Percentiles rank a stretch among this genome's conserved stretches.
Evolutionary conservation across 1,140 invertebrate genomes (phyloP).

Genomic region (Lucilia cuprina): DNA sequence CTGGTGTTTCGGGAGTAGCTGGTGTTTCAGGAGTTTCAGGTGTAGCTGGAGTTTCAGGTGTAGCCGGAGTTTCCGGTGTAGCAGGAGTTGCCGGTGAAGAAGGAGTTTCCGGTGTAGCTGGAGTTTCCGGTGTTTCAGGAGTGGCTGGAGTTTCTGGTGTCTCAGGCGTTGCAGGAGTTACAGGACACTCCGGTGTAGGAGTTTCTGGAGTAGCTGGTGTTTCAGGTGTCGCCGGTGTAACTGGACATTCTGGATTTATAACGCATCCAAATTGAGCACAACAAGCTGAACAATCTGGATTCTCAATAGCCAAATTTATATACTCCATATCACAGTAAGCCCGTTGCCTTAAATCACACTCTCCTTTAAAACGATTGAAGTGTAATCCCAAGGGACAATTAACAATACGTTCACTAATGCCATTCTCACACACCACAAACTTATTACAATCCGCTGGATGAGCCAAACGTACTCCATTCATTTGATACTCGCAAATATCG

Average conservation of each 20-base stretch:
- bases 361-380: neutral
- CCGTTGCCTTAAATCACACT: neutral
- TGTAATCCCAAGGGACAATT: neutral
- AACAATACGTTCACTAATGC: neutral
- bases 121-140: neutral
- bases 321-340: constrained; percentile 15
- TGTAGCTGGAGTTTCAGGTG: neutral
- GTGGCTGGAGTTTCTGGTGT: neutral
- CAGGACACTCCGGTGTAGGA: neutral
- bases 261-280: neutral
- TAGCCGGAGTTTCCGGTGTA: neutral
- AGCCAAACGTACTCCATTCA: constrained; percentile 8
- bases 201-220: neutral
- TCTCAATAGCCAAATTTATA: neutral
- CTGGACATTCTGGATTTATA: neutral
- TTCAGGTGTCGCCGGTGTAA: neutral
- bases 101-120: neutral
- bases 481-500: constrained; percentile 9
- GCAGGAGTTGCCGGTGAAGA: neutral
- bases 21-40: neutral
- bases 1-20: neutral
- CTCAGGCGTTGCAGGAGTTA: neutral
- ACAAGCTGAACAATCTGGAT: neutral
- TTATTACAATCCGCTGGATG: constrained; percentile 19
- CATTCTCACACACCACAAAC: neutral